Evolutionary conservation across 1,140 invertebrate genomes (phyloP), one percentile per base, ranked within the genome.

Genomic region (Bombus waltoni): DNA sequence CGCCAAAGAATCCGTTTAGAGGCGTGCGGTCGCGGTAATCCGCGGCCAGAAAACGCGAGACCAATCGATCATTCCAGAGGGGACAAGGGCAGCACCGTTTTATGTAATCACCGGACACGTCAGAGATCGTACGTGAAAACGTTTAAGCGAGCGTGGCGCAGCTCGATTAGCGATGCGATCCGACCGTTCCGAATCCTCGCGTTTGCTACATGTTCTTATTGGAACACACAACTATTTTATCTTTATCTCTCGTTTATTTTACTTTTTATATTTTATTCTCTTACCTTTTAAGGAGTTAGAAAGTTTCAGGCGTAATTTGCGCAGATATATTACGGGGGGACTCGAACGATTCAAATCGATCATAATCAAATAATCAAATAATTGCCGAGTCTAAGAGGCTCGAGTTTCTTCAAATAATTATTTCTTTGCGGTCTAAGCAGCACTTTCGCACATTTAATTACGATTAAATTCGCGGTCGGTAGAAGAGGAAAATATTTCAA

Each of bases 71-170:
- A 72, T 71, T 89, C 81, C 32, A 66, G 78, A 80, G 81, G 86
- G 81, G 84, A 87, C 89, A 90, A 88, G 87, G 87, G 80, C 89
- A 87, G 68, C 81, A 47, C 13, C 68, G 87, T 18, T 89, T 86
- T 89, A 89, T 57, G 71, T 86, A 88, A 89, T 88, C 86, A 65
- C 5, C 65, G 59, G 32, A 74, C 72, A 70, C 86, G 77, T 78
- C 62, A 76, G 65, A 81, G 72, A 84, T 87, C 72, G 32, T 73
- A 68, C 57, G 86, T 83, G 77, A 53, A 88, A 79, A 72, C 71
- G 59, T 87, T 62, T 35, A 84, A 79, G 47, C 35, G 25, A 78
- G 65, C 59, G 42, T 65, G 13, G 35, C 53, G 5, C 18, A 3
- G 28, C 62, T 35, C 3, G 62, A 35, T 42, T 10, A 10, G 10